A percentile compares a stretch with the other conserved stretches of the same genome.
These are phyloP conservation scores for Molossus alvarezi DNA, from an alignment of 2,797 vertebrate species.

Conservation along the genomic window DNA sequence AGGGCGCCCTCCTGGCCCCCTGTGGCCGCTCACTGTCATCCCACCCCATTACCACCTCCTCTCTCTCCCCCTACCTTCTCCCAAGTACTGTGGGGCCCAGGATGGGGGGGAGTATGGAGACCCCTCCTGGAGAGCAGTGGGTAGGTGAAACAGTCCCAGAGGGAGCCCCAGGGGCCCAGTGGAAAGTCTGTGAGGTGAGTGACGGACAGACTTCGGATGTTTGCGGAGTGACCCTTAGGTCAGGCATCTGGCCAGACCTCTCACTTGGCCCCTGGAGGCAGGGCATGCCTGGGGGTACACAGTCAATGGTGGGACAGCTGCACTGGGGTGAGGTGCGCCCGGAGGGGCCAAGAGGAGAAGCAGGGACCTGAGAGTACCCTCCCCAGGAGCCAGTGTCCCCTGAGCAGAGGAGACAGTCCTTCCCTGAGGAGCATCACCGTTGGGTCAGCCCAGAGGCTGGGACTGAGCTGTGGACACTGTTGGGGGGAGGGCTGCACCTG, in stretches of 20 bases:
- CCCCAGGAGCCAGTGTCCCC: rapidly evolving
- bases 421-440: background rate
- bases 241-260: background rate
- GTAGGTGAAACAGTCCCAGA: no score
- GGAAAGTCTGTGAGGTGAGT: background rate
- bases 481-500: background rate
- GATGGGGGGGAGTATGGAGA: rapidly evolving
- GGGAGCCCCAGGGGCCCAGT: background rate
- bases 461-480: background rate
- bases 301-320: background rate
- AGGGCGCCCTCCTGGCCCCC: background rate
- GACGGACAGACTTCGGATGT: background rate
- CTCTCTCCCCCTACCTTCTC: background rate
- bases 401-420: background rate
- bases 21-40: background rate
- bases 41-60: background rate
- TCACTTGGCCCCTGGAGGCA: background rate
- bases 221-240: background rate
- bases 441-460: background rate
- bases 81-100: background rate
- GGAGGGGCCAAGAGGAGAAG: background rate
- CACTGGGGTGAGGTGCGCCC: background rate
- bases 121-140: background rate
- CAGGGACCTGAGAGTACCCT: background rate
- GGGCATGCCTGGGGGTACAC: background rate